These are phyloP conservation scores for Dendropsophus ebraccatus DNA, from an alignment of 2,113 vertebrate species.

Conservation along the genomic window DNA sequence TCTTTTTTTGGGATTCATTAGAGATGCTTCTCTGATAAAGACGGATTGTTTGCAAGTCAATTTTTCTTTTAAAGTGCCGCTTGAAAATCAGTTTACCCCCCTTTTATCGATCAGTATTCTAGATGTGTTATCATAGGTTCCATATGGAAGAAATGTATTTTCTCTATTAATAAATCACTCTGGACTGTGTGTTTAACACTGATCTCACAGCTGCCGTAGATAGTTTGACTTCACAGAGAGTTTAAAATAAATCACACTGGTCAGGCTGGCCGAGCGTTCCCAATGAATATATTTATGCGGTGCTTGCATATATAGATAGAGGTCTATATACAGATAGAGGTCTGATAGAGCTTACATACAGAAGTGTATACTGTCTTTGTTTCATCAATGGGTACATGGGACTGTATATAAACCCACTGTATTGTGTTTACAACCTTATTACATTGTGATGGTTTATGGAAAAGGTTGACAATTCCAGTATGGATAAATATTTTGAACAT, in stretches of 20 bases:
- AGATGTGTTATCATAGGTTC: background rate
- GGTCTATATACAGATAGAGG: too few species aligned
- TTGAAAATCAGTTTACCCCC: constrained; percentile 32
- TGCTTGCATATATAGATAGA: too few species aligned
- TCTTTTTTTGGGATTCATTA: constrained; percentile 44
- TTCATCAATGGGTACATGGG: background rate
- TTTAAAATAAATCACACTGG: constrained; percentile 17
- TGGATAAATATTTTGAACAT: background rate
- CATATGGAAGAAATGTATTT: constrained; percentile 9
- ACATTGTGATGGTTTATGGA: background rate
- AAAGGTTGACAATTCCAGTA: background rate
- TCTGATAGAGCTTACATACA: too few species aligned
- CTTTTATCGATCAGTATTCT: constrained; percentile 40
- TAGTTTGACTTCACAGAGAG: background rate
- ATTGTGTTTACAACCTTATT: background rate
- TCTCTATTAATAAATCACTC: constrained; percentile 7
- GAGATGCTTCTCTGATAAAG: constrained; percentile 45
- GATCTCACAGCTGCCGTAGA: background rate
- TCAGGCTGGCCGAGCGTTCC: background rate
- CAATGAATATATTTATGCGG: too few species aligned
- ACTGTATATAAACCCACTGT: background rate
- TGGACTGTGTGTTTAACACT: background rate
- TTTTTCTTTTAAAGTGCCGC: constrained; percentile 47
- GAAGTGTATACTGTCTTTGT: too few species aligned
- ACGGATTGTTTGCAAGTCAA: constrained; percentile 44